phyloP scores from a whole-genome alignment of 1,140 invertebrate genomes.

The Mizuhopecten yessoensis region DNA sequence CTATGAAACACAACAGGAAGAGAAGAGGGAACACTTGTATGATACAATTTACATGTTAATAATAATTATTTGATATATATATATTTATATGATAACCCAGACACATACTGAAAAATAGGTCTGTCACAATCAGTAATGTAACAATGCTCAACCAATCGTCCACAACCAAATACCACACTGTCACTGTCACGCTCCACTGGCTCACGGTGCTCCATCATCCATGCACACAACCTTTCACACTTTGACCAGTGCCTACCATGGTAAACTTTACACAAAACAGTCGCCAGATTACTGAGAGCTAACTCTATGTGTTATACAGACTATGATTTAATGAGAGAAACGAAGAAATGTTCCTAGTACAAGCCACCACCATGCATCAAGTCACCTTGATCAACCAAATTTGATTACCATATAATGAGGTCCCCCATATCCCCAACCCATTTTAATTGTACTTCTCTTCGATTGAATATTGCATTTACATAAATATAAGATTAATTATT shows the following conservation, averaged over 20 bases:
- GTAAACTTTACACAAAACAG: conserved; percentile 13
- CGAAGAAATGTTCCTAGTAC: neutral
- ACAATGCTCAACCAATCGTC: neutral
- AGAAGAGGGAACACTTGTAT: neutral
- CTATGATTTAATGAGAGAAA: conserved; percentile 38
- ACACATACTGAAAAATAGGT: conserved; percentile 30
- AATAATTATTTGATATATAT: conserved; percentile 36
- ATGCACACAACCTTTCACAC: neutral
- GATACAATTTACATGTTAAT: conserved; percentile 36
- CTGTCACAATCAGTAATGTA: neutral
- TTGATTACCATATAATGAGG: neutral
- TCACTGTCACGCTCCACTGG: neutral
- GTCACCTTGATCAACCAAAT: neutral
- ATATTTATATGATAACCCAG: conserved; percentile 39
- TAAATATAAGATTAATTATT: too few species aligned
- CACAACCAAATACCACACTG: neutral
- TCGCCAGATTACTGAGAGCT: neutral
- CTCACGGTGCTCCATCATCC: neutral
- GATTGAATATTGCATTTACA: neutral
- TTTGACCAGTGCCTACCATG: conserved; percentile 24
- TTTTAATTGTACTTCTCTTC: neutral
- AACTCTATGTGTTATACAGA: conserved; percentile 13
- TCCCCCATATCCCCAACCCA: neutral
- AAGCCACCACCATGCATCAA: conserved; percentile 6
- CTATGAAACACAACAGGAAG: conserved; percentile 22